These are phyloP conservation scores for Catocala nupta DNA, from an alignment of 2,888 invertebrate genomes.

Conservation along the genomic window DNA sequence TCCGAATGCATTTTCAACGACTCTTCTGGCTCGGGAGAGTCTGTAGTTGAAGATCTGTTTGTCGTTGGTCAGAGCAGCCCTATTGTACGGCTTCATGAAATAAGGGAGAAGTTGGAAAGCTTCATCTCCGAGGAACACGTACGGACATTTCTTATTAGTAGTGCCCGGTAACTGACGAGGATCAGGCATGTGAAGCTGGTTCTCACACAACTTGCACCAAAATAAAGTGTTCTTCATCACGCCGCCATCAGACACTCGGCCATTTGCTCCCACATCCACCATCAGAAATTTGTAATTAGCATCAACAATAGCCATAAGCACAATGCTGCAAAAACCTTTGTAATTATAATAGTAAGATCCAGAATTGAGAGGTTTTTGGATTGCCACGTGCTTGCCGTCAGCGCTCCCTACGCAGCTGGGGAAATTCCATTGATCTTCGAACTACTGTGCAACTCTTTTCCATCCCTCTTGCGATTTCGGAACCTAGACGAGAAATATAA, in stretches of 20 bases:
- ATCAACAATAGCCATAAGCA: conserved; percentile 21
- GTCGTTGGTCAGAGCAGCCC: no score
- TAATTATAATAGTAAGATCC: conserved; percentile 39
- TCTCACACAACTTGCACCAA: conserved; percentile 1
- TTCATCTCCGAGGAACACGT: conserved; percentile 16
- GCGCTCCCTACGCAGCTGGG: no score
- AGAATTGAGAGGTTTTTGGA: no score
- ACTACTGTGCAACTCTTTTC: no score
- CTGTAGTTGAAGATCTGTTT: no score
- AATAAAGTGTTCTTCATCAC: conserved; percentile 20
- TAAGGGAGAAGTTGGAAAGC: conserved; percentile 11
- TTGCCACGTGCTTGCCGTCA: no score
- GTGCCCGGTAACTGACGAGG: not conserved
- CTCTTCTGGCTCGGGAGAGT: no score
- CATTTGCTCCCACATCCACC: conserved; percentile 32
- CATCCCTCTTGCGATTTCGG: no score
- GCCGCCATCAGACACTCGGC: conserved; percentile 29
- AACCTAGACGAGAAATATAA: no score
- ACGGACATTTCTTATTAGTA: conserved; percentile 1
- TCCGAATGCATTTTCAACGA: no score
- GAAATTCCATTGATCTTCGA: no score
- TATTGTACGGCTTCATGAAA: conserved; percentile 10
- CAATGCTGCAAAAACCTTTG: conserved; percentile 33
- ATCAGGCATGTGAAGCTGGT: conserved; percentile 4
- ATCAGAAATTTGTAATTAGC: conserved; percentile 28